phyloP scores from a whole-genome alignment of 1,140 invertebrate species.

The Adelges cooleyi region DNA sequence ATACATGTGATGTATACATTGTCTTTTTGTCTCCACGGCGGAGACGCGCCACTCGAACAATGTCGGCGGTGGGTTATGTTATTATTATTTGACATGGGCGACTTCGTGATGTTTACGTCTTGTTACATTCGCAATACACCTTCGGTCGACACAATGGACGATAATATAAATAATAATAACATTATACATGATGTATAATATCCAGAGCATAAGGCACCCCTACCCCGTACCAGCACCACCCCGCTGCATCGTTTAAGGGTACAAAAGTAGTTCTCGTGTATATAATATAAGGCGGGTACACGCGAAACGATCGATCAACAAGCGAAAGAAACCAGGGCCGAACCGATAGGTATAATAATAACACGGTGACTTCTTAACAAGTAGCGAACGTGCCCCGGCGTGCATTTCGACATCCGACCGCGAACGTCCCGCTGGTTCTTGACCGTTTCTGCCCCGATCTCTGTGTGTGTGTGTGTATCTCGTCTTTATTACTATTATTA shows the following conservation, averaged over 20 bases:
- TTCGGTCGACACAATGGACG: background rate
- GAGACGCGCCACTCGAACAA: background rate
- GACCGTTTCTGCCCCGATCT: too few species aligned
- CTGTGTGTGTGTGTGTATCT: too few species aligned
- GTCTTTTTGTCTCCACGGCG: too few species aligned
- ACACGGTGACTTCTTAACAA: slow-evolving; percentile 19
- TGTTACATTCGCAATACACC: slow-evolving; percentile 2
- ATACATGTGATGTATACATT: too few species aligned
- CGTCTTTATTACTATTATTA: too few species aligned
- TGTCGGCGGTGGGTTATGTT: too few species aligned
- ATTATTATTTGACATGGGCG: background rate
- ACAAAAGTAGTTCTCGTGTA: background rate
- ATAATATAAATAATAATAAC: background rate
- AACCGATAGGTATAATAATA: background rate
- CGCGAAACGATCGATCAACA: slow-evolving; percentile 9
- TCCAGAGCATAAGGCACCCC: too few species aligned
- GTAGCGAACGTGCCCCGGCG: slow-evolving; percentile 14
- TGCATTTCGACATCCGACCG: background rate
- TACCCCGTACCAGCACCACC: background rate
- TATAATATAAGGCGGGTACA: background rate
- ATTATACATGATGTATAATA: too few species aligned
- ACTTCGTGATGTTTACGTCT: slow-evolving; percentile 21
- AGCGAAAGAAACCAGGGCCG: background rate
- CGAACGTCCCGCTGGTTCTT: slow-evolving; percentile 9
- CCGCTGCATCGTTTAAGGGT: background rate